A percentile compares a stretch with the other conserved stretches of the same genome.
Conservation (phyloP, 2,113 vertebrate species). For the Meles meles region DNA sequence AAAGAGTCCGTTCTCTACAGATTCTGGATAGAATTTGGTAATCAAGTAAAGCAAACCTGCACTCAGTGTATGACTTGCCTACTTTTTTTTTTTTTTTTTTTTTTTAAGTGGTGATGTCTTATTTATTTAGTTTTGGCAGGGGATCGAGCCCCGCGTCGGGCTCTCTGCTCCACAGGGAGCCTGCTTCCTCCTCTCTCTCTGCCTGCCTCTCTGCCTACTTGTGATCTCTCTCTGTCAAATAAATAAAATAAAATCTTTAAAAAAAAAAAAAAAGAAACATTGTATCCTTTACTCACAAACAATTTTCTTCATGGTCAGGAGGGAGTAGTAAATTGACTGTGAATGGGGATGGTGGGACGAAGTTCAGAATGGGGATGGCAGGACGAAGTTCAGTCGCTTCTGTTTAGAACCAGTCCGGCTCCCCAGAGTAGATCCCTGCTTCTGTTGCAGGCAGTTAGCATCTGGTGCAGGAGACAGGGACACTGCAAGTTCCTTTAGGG, state of each 20-base stretch:
- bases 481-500: neutral
- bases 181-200: too few relatives aligned
- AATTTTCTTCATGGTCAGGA: neutral
- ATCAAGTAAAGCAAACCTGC: neutral
- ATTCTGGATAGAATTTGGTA: neutral
- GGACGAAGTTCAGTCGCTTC: neutral
- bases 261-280: too few relatives aligned
- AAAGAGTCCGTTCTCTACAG: neutral
- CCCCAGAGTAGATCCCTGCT: too few relatives aligned
- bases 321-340: neutral
- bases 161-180: too few relatives aligned
- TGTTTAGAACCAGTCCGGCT: neutral
- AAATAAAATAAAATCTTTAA: too few relatives aligned
- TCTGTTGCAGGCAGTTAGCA: neutral
- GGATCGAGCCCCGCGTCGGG: too few relatives aligned
- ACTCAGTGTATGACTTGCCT: neutral
- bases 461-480: neutral
- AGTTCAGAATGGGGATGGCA: neutral
- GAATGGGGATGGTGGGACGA: neutral
- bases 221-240: too few relatives aligned
- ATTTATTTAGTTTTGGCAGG: neutral
- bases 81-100: neutral
- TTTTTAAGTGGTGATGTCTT: neutral
- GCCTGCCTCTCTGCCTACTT: too few relatives aligned
- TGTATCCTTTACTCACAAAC: neutral